These are phyloP conservation scores for Mormyrops attenuatus DNA, from an alignment of 2,797 vertebrate species.

Conservation along the genomic window DNA sequence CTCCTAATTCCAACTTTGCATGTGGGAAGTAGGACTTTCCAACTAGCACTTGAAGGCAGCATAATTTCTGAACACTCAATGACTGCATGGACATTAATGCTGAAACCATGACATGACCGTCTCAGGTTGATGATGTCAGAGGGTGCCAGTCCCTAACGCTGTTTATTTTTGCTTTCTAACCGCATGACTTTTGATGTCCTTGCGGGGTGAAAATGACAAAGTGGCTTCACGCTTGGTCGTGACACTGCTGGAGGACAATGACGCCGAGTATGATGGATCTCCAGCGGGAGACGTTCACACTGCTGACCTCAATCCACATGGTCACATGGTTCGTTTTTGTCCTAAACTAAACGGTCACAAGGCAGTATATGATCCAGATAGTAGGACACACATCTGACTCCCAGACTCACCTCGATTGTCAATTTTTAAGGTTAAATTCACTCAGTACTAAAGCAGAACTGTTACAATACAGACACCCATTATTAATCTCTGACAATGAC, in stretches of 20 bases:
- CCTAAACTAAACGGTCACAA: neutral
- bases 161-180: neutral
- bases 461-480: neutral
- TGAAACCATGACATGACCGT: neutral
- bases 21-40: neutral
- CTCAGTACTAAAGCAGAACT: neutral
- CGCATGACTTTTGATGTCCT: neutral
- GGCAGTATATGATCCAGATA: neutral
- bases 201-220: neutral
- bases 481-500: neutral
- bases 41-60: neutral
- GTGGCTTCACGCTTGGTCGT: neutral
- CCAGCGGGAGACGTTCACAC: neutral
- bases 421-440: neutral
- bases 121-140: neutral
- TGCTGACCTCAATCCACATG: neutral
- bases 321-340: neutral
- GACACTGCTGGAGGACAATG: neutral
- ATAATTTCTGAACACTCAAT: neutral
- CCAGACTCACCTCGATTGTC: neutral
- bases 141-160: neutral
- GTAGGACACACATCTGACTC: neutral
- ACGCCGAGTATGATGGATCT: neutral
- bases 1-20: neutral
- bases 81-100: neutral